Evolutionary conservation across 2,113 vertebrate species (phyloP), one percentile per base, ranked within the genome.

Genomic region (Toxostoma redivivum): DNA sequence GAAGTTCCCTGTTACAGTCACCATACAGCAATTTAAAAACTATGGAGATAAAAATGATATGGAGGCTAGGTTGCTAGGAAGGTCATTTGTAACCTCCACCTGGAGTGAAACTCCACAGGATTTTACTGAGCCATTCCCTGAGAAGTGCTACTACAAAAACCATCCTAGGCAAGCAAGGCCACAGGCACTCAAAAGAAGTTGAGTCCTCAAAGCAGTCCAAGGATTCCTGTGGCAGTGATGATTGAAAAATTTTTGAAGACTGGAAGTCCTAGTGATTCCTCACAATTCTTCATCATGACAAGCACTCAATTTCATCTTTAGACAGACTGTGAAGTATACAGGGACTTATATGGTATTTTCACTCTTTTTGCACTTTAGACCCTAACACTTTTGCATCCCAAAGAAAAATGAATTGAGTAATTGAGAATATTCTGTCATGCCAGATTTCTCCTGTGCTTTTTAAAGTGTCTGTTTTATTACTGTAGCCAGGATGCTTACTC

Each of bases 141-240:
- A 47, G 23, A 81, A 66, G 38, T 31, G 19, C 40, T 40, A 44
- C 37, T 72, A 53, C 10, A 23, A 60, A 50, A 95, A 24, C 31
- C 8, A 47, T 19, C 27, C 24, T 18, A 51, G 15, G 37, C 31
- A 83, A 86, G n/a, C 22, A 61, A 35, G 9, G 35, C 8, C 30
- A 40, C 0, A 2, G 15, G n/a, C 40, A 48, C 6, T 0, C 2
- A 76, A 40, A 7, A 44, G 16, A 38, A 64, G 10, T 0, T 51
- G 20, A 84, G 19, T 20, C 16, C 44, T 58, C 30, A 78, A 58
- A 81, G n/a, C 17, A 76, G 30, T 15, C 30, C 1, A 14, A 57
- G 31, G 38, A 89, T 21, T 71, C 31, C 25, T 7, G 0, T 38
- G 56, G 48, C 37, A 78, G 21, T 17, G 27, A 51, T 2, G 9